phyloP scores from a whole-genome alignment of 2,113 vertebrate genomes.

The Rana temporaria region DNA sequence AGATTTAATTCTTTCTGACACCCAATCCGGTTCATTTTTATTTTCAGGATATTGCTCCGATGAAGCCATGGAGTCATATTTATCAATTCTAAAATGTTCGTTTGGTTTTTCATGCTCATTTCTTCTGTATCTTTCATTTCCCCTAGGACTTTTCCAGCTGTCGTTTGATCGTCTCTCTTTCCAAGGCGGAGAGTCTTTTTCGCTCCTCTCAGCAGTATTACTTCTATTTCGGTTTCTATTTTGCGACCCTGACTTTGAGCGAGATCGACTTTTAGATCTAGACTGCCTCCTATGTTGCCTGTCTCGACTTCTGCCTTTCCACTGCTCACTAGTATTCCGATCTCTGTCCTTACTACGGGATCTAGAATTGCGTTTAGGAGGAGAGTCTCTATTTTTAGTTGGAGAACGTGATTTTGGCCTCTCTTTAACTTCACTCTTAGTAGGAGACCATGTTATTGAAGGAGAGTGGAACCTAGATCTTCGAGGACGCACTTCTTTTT shows the following conservation, averaged over 20 bases:
- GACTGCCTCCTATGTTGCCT: constrained; percentile 78
- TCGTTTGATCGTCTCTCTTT: constrained; percentile 82
- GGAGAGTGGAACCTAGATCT: constrained; percentile 94
- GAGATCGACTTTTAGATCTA: constrained; percentile 82
- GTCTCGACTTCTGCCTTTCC: constrained; percentile 83
- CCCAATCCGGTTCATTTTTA: constrained; percentile 87
- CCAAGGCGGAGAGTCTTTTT: constrained; percentile 84
- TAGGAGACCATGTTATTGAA: constrained; percentile 91
- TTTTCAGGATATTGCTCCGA: constrained; percentile 76
- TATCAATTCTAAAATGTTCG: constrained; percentile 75
- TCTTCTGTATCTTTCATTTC: constrained; percentile 75
- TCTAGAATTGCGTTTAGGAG: constrained; percentile 74
- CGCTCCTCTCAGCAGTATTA: constrained; percentile 75
- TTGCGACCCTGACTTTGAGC: constrained; percentile 78
- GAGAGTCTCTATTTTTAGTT: constrained; percentile 71
- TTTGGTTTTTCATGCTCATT: constrained; percentile 74
- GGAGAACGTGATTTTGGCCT: constrained; percentile 71
- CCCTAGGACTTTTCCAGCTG: constrained; percentile 77
- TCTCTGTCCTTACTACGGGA: constrained; percentile 80
- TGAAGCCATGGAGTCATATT: constrained; percentile 67
- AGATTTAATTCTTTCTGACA: constrained; percentile 83
- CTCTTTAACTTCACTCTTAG: constrained; percentile 76
- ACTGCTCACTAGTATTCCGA: constrained; percentile 74
- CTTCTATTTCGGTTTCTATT: constrained; percentile 76
- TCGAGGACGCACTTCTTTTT: constrained; percentile 72